Percentiles rank a stretch among this genome's conserved stretches.
phyloP scores from a whole-genome alignment of 2,888 invertebrate genomes.

The Hypolimnas misippus region DNA sequence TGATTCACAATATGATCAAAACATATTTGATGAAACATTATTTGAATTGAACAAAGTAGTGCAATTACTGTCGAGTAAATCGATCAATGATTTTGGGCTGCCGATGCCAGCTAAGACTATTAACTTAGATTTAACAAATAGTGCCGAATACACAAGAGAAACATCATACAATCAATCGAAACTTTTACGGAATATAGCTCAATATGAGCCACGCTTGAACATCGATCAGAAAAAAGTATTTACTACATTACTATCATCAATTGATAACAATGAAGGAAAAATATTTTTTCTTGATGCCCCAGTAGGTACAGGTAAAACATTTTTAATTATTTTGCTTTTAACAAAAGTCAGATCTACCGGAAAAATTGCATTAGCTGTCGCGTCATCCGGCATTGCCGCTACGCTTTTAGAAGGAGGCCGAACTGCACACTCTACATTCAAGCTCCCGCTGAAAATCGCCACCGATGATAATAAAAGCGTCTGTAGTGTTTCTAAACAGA shows the following conservation, averaged over 20 bases:
- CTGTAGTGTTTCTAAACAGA: slow-evolving; percentile 49
- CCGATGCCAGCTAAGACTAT: slow-evolving; percentile 46
- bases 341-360: slow-evolving; percentile 40
- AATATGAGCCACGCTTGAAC: slow-evolving; percentile 47
- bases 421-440: slow-evolving; percentile 56
- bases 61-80: slow-evolving; percentile 27
- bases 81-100: slow-evolving; percentile 46
- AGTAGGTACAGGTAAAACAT: slow-evolving; percentile 41
- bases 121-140: slow-evolving; percentile 48
- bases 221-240: slow-evolving; percentile 46
- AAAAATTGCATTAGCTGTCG: slow-evolving; percentile 55
- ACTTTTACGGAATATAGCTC: slow-evolving; percentile 45
- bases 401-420: slow-evolving; percentile 58
- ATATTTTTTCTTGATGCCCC: slow-evolving; percentile 40
- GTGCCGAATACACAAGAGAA: slow-evolving; percentile 46
- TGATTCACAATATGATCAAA: slow-evolving; percentile 47
- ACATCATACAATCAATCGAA: slow-evolving; percentile 45
- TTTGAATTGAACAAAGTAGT: slow-evolving; percentile 35
- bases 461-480: no score
- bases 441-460: no score
- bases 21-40: slow-evolving; percentile 46
- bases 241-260: slow-evolving; percentile 40
- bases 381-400: slow-evolving; percentile 46
- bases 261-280: slow-evolving; percentile 42
- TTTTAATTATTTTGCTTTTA: slow-evolving; percentile 41